Base-by-base conservation (phyloP, 2,888 invertebrate species). In the Cryptus armator region DNA sequence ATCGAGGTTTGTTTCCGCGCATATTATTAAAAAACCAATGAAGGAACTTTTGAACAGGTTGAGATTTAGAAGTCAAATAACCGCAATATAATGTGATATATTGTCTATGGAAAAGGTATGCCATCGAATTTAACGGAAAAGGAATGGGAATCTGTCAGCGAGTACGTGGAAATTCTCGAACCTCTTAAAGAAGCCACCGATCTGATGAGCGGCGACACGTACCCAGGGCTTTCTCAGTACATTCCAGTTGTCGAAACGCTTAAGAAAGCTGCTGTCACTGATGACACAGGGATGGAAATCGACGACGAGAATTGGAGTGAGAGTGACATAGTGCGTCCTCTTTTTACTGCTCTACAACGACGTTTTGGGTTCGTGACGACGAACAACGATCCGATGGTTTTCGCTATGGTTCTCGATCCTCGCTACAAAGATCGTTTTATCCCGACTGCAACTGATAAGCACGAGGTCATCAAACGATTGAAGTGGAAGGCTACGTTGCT, bases 201-300 rank as follows among this genome's bases (percentile, higher is more conserved):
- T 7, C 6, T 62, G 7, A 64, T n/a, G 64, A 64, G 64, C 9
- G 16, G 37, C 43, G 37, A n/a, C 5, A 24, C 32, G n/a, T 64
- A 64, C 37, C 43, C 64, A n/a, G 37, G 3, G 32, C 64, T 64
- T n/a, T 64, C 64, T 5, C 37, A 64, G n/a, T 64, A 64, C 16
- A 37, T 64, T 9, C 43, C 37, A 2, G 43, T 64, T 16, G 64
- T 64, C 10, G 53, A 56, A 56, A 24, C 16, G 53, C 19, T 56
- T 6, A 16, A 16, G 19, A 56, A 19, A 56, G 19, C 24, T 16
- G 16, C 53, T 19, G 9, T 9, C 4, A 19, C 9, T 4, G 19
- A 56, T 16, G 6, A 7, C 6, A 9, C 53, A 19, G 53, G 19
- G 19, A 56, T 19, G 53, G 24, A 56, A 16, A 19, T 56, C 9